Conservation (phyloP, 2,113 vertebrate species). For the Microtus pennsylvanicus region DNA sequence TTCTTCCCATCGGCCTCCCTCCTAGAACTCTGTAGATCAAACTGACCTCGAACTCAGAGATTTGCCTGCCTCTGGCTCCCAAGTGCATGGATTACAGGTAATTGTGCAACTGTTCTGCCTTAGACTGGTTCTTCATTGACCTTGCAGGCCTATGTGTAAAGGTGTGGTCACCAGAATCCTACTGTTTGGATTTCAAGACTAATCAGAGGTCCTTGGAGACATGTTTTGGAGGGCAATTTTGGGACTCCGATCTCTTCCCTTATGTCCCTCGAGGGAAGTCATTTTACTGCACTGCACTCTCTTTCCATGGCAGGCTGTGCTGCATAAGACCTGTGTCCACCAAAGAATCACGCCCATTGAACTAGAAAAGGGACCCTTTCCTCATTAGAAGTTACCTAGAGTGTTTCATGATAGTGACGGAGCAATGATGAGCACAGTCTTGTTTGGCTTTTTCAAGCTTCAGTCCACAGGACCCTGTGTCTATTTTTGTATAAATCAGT, state of each 20-base stretch:
- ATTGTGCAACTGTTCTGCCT: rapidly evolving
- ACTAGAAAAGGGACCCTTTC: background rate
- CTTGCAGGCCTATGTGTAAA: too few species aligned
- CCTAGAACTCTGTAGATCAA: too few species aligned
- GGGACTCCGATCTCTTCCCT: background rate
- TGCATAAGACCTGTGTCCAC: background rate
- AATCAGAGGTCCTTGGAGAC: background rate
- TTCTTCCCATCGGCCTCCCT: too few species aligned
- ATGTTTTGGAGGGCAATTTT: background rate
- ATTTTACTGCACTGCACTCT: background rate
- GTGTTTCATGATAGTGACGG: background rate
- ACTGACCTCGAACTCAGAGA: too few species aligned
- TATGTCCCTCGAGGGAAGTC: background rate
- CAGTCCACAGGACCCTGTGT: background rate
- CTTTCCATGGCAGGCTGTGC: background rate
- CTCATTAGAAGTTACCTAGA: background rate
- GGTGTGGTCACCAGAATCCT: background rate
- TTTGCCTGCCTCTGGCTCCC: too few species aligned
- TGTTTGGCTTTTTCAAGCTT: background rate
- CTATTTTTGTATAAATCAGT: background rate
- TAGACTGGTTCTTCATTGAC: background rate
- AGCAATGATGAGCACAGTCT: background rate
- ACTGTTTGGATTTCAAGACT: background rate
- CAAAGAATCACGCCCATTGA: background rate
- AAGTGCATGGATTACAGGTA: background rate